Evolutionary conservation across 2,888 invertebrate species (phyloP).

Genomic region (Drosophila buzzatii): DNA sequence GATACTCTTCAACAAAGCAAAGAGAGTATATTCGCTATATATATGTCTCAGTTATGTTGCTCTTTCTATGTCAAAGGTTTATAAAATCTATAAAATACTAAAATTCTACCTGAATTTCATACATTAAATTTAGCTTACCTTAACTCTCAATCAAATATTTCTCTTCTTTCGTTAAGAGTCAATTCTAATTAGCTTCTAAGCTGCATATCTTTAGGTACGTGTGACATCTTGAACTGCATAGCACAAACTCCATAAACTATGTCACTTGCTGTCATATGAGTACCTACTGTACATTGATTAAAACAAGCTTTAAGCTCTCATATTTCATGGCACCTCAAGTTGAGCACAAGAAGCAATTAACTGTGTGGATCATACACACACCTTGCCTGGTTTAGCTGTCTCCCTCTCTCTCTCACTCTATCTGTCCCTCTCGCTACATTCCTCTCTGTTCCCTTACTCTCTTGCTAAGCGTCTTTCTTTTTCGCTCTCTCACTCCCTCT

Average conservation of each 20-base stretch:
- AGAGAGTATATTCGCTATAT: not conserved
- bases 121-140: too few relatives aligned
- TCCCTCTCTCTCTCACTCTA: not conserved
- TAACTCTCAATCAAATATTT: not conserved
- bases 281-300: constrained; percentile 8
- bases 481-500: not conserved
- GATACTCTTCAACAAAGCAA: not conserved
- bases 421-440: not conserved
- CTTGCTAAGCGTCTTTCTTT: not conserved
- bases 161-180: not conserved
- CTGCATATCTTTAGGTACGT: not conserved
- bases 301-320: constrained; percentile 44
- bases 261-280: not conserved
- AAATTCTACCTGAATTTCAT: not conserved
- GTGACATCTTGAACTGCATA: not conserved
- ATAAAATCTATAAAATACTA: not conserved
- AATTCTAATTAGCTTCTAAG: not conserved
- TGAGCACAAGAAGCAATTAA: not conserved
- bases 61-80: not conserved
- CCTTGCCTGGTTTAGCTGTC: not conserved
- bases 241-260: not conserved
- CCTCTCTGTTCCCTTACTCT: not conserved
- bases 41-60: not conserved
- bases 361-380: not conserved
- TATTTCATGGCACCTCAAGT: not conserved